A percentile compares a stretch with the other conserved stretches of the same genome.
These are phyloP conservation scores for Gymnocypris eckloni DNA, from an alignment of 2,797 vertebrate species.

Conservation along the genomic window DNA sequence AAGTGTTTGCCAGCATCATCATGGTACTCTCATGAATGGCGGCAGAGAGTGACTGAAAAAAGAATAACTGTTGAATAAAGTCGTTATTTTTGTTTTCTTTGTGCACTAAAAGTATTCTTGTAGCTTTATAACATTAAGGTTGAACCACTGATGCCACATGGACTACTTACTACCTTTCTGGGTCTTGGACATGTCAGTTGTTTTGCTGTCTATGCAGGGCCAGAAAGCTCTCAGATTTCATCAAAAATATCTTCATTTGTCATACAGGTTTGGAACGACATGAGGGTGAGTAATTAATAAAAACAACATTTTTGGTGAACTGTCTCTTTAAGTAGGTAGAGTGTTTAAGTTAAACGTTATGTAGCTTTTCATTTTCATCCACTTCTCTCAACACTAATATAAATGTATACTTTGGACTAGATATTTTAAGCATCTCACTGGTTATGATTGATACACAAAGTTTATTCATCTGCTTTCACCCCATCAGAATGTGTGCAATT, in stretches of 20 bases:
- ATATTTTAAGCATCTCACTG: constrained; percentile 9
- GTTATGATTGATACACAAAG: constrained; percentile 44
- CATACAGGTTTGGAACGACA: not conserved
- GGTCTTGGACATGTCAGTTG: no score
- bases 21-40: no score
- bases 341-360: constrained; percentile 67
- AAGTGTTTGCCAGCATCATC: not conserved
- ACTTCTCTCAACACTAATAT: constrained; percentile 20
- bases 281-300: not conserved
- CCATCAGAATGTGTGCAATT: constrained; percentile 34
- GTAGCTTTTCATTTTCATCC: constrained; percentile 66
- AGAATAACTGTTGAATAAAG: not conserved
- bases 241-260: not conserved
- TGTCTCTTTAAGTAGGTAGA: constrained; percentile 56
- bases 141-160: not conserved
- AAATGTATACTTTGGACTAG: not conserved
- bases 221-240: not conserved
- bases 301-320: no score
- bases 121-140: not conserved
- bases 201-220: not conserved
- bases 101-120: not conserved
- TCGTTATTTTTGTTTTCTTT: not conserved
- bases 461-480: constrained; percentile 46
- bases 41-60: not conserved
- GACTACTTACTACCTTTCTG: not conserved